Percentiles rank a stretch among this genome's conserved stretches.
Conservation (phyloP, 2,797 vertebrate species). For the Spinus pinus region DNA sequence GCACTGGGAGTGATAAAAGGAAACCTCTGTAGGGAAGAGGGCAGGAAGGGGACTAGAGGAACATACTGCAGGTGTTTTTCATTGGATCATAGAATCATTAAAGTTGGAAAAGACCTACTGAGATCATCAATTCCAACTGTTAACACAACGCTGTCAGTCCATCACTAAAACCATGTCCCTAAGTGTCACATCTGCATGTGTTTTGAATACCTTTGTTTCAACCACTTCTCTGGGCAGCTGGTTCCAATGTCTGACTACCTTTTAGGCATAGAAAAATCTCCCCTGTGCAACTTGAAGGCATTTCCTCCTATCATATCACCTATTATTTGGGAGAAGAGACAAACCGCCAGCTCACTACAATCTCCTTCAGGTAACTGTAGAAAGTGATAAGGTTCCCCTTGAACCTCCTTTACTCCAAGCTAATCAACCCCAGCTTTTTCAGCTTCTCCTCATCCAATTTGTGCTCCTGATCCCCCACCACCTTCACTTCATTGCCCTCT, state of each 20-base stretch:
- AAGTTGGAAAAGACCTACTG: not conserved
- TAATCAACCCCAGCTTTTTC: not conserved
- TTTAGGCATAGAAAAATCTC: not conserved
- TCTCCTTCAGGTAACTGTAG: not conserved
- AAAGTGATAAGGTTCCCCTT: rapidly evolving
- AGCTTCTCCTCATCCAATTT: not conserved
- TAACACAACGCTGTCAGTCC: not conserved
- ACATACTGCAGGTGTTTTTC: not conserved
- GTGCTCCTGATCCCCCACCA: not conserved
- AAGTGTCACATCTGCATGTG: not conserved
- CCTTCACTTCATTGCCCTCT: not conserved
- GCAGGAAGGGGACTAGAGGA: not conserved
- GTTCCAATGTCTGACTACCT: not conserved
- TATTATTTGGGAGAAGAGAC: not conserved
- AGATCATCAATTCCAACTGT: not conserved
- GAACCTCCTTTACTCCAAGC: not conserved
- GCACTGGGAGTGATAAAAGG: slow-evolving; percentile 1
- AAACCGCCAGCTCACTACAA: not conserved
- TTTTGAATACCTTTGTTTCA: not conserved
- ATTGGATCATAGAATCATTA: not conserved
- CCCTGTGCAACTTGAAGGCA: not conserved
- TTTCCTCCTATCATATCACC: rapidly evolving
- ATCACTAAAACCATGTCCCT: not conserved
- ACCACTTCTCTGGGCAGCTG: not conserved
- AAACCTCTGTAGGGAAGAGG: not conserved